A percentile compares a stretch with the other conserved stretches of the same genome.
Conservation (phyloP, 2,888 invertebrate genomes). For the Cotesia congregata region DNA sequence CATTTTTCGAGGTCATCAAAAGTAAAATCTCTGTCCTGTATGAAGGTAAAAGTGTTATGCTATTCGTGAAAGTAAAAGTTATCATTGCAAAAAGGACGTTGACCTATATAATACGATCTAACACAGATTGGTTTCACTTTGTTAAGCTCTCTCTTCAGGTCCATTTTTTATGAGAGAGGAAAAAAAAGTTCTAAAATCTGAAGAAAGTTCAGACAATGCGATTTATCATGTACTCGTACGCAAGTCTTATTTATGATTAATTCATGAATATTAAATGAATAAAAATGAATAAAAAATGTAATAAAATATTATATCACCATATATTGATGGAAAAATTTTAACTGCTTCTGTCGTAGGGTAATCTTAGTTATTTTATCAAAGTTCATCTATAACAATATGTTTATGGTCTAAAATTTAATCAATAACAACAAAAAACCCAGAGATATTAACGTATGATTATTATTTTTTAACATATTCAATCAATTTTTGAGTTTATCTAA, state of each 20-base stretch:
- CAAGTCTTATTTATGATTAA: no score
- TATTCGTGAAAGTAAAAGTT: conserved; percentile 49
- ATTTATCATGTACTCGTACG: background rate
- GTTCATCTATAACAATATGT: background rate
- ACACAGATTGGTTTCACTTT: background rate
- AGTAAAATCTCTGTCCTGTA: conserved; percentile 44
- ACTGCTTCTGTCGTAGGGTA: background rate
- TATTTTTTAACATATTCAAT: background rate
- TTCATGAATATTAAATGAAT: no score
- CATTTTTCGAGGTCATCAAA: conserved; percentile 45
- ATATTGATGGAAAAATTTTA: background rate
- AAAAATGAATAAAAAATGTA: background rate
- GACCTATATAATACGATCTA: background rate
- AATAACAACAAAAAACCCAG: background rate
- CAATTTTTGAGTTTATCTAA: background rate
- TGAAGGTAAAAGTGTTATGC: conserved; percentile 5
- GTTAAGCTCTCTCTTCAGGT: background rate
- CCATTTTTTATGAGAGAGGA: background rate
- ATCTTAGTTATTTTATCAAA: background rate
- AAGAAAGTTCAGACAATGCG: background rate
- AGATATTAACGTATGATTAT: background rate
- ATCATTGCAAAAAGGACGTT: conserved; percentile 20
- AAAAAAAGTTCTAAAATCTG: background rate
- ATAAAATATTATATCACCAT: background rate
- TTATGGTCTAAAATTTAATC: background rate